Base-by-base conservation (phyloP, 2,888 invertebrate genomes). In the Phymatocera aterrima region DNA sequence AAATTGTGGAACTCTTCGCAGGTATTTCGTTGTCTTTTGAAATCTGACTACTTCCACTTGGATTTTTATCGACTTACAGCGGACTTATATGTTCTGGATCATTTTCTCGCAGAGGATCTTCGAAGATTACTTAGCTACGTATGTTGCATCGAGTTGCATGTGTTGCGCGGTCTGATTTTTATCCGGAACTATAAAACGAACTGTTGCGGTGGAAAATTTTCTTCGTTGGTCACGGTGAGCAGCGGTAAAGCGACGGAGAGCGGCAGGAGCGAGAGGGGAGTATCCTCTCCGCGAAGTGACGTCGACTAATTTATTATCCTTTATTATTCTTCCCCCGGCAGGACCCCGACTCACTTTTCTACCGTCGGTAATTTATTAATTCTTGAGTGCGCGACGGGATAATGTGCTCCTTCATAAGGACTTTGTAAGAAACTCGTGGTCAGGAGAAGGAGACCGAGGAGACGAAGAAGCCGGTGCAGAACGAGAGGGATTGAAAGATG, bases 281-380 rank as follows among this genome's bases (percentile, higher is more conserved):
- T 1, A 75, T 79, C 48, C 46, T 57, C 57, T 51, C 51, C 51
- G 60, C 43, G 31, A 60, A 79, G 60, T 61, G 65, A 51, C 79
- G 72, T 72, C 74, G 51, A 24, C 75, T 81, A 79, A 79, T 82
- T 80, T 80, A 82, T 80, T 75, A 81, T 80, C 77, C 81, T 79
- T 79, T 77, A 79, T 81, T 79, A 80, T 81, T 80, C 80, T 78
- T 82, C 65, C 79, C 70, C 48, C 70, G 34, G 72, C 48, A 31
- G 48, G 72, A 54, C 64, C 70, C 74, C 72, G 78, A 43, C 60
- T 78, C 77, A 68, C 80, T 79, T 70, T 78, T 79, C 65, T 78
- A 64, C 78, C 61, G 65, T 48, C 80, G 79, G 83, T 83, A 83
- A 83, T 83, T 83, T 83, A 83, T 83, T 83, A 83, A 82, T 80